Conservation (phyloP, 2,113 vertebrate genomes). For the Anoura caudifer region DNA sequence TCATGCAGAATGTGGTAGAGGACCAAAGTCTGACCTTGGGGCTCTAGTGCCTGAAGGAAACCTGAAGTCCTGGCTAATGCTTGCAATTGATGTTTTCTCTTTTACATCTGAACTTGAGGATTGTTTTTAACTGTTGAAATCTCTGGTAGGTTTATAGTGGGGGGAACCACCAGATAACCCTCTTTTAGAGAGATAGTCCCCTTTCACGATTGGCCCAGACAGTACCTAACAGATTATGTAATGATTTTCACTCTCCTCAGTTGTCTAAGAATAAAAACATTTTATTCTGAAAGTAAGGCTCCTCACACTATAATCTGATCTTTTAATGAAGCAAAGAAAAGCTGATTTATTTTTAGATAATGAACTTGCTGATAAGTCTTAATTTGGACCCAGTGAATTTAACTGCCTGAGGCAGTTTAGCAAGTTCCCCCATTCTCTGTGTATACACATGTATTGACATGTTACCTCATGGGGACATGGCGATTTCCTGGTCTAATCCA, state of each 20-base stretch:
- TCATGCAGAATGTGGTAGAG: neutral
- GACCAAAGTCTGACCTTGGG: rapidly evolving
- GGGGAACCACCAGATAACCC: neutral
- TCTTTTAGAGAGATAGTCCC: neutral
- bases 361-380: slow-evolving; percentile 32
- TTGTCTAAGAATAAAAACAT: slow-evolving; percentile 23
- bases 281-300: neutral
- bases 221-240: neutral
- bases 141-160: neutral
- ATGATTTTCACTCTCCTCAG: neutral
- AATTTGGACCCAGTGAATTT: neutral
- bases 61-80: rapidly evolving
- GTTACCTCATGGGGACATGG: neutral
- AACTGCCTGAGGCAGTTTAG: neutral
- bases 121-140: neutral
- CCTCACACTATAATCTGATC: neutral
- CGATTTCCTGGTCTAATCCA: neutral
- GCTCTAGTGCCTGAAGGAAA: neutral
- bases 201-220: neutral
- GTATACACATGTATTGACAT: neutral
- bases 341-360: slow-evolving; percentile 57
- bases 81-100: neutral
- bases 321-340: slow-evolving; percentile 53
- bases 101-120: too few relatives aligned
- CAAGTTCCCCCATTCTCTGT: neutral